These are phyloP conservation scores for Onchidella celtica DNA, from an alignment of 2,888 invertebrate genomes.

Conservation along the genomic window DNA sequence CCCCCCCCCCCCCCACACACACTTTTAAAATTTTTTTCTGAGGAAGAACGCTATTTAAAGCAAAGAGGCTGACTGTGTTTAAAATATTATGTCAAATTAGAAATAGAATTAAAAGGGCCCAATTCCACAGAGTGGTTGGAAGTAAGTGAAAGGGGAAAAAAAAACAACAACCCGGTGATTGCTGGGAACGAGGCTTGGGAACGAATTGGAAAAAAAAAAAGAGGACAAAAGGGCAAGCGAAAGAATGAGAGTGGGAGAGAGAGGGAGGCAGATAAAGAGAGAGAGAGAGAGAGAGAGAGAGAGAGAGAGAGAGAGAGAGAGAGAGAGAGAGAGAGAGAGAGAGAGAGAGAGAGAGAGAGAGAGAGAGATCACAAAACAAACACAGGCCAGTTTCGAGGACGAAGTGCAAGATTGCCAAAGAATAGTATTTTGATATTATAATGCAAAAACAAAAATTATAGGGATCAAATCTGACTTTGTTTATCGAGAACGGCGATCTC, in stretches of 20 bases:
- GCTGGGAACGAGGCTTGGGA: not conserved
- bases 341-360: not conserved
- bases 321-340: not conserved
- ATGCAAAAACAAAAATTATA: too few species aligned
- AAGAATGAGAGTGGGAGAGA: not conserved
- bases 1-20: too few species aligned
- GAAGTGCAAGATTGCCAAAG: not conserved
- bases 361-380: not conserved
- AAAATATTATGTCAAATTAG: not conserved
- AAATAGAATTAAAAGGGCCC: not conserved
- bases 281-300: not conserved
- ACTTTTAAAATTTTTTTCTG: too few species aligned
- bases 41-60: too few species aligned
- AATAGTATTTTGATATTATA: not conserved
- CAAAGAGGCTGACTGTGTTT: not conserved
- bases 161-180: not conserved
- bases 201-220: not conserved
- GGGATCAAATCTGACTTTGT: too few species aligned
- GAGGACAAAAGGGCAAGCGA: not conserved
- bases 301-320: not conserved
- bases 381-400: not conserved
- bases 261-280: not conserved
- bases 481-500: too few species aligned
- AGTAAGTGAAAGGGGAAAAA: not conserved
- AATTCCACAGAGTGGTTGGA: not conserved